Base-by-base conservation (phyloP, 2,888 invertebrate species). In the Auanema sp. region DNA sequence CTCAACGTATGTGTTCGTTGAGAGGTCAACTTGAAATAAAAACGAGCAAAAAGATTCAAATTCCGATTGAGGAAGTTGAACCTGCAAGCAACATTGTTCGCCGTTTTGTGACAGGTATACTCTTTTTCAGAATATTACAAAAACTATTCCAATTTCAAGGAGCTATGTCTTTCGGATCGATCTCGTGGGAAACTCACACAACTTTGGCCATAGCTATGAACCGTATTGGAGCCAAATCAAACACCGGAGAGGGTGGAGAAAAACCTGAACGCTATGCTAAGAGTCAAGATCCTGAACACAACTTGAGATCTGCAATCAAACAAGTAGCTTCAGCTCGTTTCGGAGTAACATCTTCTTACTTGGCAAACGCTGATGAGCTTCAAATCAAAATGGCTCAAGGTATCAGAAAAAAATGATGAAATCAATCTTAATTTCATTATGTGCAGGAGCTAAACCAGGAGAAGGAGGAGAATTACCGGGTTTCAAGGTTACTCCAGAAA, bases 311-410 rank as follows among this genome's bases (percentile, higher is more conserved):
- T 0, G 91, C 96, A 10, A 98, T 98, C 83, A 98, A 98, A 85
- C 98, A 98, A 88, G 87, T 86, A 43, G 98, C 98, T 8, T 95
- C 95, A 8, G 98, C 97, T 8, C 89, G 98, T 55, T 98, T 98
- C 86, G 97, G 98, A 10, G 98, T 98, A 3, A 98, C 96, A 0
- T 93, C 95, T 14, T 91, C 94, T 0, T 98, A 98, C 85, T 86
- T 98, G 73, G 94, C 96, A 10, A 93, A 97, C 86, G 92, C 97
- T 0, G 97, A 98, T 85, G 97, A 98, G 85, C 85, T 98, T 74
- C 98, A 98, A 87, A 98, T 98, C 84, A 98, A 98, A 87, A 98
- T 98, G 97, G 97, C 98, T 8, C 94, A 98, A 66, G 83, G 60
- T 63, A 2, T 14, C 42, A 10, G 24, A 41, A 16, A 42, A 16